Base-by-base conservation (phyloP, 2,797 vertebrate species). In the Paramormyrops hopkinsi region DNA sequence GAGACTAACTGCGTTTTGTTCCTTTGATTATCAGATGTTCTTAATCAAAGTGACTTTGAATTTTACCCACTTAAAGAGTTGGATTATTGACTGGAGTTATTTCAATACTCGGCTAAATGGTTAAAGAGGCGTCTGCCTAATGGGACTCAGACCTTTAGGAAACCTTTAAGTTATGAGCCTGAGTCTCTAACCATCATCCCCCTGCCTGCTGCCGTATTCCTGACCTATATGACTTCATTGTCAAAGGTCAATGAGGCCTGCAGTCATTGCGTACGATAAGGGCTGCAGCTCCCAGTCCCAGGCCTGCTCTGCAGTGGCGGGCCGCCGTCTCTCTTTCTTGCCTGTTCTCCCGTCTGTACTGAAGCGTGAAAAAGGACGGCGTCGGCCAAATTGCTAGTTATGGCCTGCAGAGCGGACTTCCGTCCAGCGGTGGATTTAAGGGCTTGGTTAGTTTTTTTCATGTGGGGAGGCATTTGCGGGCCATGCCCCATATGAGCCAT, bases 401-500 rank as follows among this genome's bases (percentile, higher is more conserved):
- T 8, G 41, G 37, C 37, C 76, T 82, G 41, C 76, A 46, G 76
- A 82, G 76, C 76, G 37, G 37, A 82, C 76, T 82, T 82, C 76
- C 76, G 37, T 82, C 76, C 76, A 82, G 76, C 7, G 76, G 76
- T 82, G 76, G 41, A 82, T 82, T 82, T 82, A 82, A 82, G 19
- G 76, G 76, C 41, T 46, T 46, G 41, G 37, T 46, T 44, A 41
- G 14, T 19, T 46, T n/a, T 41, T 73, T 46, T 82, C 69, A 73
- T 37, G 33, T 25, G 33, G 69, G 69, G 37, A 33, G 3, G 12
- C 33, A 73, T 73, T 37, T 73, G 69, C 0, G 33, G 69, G 29
- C 65, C 65, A 37, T 73, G 25, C 25, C 59, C 59, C 8, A 65
- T 33, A 33, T 69, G 62, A 33, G 62, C 62, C 25, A 29, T 33